phyloP scores from a whole-genome alignment of 2,888 invertebrate species.

The Nematopogon swammerdamellus region DNA sequence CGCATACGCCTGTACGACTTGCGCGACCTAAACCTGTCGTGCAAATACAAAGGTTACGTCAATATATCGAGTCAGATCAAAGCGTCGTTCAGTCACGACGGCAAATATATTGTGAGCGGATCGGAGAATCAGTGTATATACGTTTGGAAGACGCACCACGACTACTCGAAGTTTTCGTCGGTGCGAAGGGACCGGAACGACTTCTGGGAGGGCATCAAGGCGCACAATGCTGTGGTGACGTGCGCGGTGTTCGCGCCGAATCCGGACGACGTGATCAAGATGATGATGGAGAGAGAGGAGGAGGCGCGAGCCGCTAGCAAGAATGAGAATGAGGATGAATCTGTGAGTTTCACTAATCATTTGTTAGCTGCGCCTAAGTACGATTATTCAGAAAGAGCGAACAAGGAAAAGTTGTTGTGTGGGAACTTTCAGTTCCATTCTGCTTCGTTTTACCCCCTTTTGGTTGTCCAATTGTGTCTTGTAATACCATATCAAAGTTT shows the following conservation, averaged over 20 bases:
- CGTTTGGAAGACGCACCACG: conserved; percentile 97
- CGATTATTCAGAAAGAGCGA: too few species aligned
- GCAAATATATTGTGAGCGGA: conserved; percentile 95
- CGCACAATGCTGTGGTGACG: conserved; percentile 94
- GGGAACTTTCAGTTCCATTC: too few species aligned
- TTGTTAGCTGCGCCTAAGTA: too few species aligned
- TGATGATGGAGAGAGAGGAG: conserved; percentile 58
- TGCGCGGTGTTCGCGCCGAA: conserved; percentile 98
- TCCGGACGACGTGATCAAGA: conserved; percentile 84
- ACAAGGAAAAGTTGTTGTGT: too few species aligned
- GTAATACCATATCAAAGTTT: too few species aligned
- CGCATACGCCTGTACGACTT: conserved; percentile 94
- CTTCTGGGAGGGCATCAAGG: conserved; percentile 95
- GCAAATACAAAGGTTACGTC: conserved; percentile 92
- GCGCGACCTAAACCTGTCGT: conserved; percentile 88
- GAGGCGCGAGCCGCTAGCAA: conserved; percentile 23
- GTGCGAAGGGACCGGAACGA: conserved; percentile 91
- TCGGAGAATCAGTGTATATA: conserved; percentile 98
- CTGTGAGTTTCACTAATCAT: conserved; percentile 28
- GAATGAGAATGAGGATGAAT: conserved; percentile 26
- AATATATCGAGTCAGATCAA: conserved; percentile 97
- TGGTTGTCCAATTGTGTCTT: too few species aligned
- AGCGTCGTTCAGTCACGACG: conserved; percentile 96
- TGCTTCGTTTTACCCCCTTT: too few species aligned
- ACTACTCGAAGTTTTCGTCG: conserved; percentile 92